Evolutionary conservation across 2,888 invertebrate genomes (phyloP), one percentile per base, ranked within the genome.

Genomic region (Piscicola geometra): DNA sequence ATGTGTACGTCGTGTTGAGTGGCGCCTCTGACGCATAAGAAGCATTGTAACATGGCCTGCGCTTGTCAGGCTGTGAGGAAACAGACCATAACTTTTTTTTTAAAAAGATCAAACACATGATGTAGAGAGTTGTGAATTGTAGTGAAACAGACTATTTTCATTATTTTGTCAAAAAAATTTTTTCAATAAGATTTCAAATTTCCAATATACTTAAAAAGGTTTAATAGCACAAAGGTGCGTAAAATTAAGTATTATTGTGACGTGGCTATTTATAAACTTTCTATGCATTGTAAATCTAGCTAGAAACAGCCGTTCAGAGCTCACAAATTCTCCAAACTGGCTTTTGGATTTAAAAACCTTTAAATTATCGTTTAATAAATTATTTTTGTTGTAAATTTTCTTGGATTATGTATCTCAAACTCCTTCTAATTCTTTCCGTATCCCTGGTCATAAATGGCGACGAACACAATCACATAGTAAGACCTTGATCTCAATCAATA

Each of bases 401-500:
- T 52, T 47, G 35, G 47, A 75, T 36, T 41, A 68, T 68, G 69
- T 25, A 35, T 35, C 35, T 36, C 15, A 41, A 30, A 52, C 21
- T 35, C n/a, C 28, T 30, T n/a, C 64, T 76, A 18, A 70, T 76
- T 47, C 32, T 36, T 70, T 41, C 36, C 35, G 30, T 71, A 71
- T 71, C 60, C 25, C 64, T 75, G 47, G 52, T 75, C 32, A 56
- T 41, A 69, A 36, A 75, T 73, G 85, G 86, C 71, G 92, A 92
- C 85, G 92, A 92, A 87, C 92, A 92, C 86, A 90, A 89, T 86
- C 92, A 92, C 86, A 86, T 89, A 83, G 91, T 91, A 87, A 90
- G 90, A 89, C n/a, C 66, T 73, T 76, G 30, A 64, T 21, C 64
- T 64, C 5, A 64, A 64, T 64, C 41, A 41, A 41, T n/a, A n/a